These are phyloP conservation scores for Brachyhypopomus gauderio DNA, from an alignment of 2,113 vertebrate genomes.

Conservation along the genomic window DNA sequence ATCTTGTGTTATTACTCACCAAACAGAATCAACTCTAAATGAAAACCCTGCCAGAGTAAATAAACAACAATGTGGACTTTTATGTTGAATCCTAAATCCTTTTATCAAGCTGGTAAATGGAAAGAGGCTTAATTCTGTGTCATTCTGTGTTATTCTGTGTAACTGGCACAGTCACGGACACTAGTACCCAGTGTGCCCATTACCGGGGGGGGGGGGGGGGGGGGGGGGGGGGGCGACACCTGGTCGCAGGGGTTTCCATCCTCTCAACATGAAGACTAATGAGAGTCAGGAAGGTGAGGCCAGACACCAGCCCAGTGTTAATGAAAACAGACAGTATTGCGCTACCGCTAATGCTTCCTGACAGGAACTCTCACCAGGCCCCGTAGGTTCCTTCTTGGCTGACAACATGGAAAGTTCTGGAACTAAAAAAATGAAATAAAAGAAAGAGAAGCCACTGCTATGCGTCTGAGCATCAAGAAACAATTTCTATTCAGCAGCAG, in stretches of 20 bases:
- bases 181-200: constrained; percentile 6
- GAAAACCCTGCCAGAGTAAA: neutral
- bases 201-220: constrained; percentile 4
- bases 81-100: neutral
- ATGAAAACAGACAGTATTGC: constrained; percentile 42
- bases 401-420: constrained; percentile 22
- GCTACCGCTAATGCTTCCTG: constrained; percentile 45
- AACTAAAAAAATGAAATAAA: neutral
- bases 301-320: constrained; percentile 23
- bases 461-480: constrained; percentile 29
- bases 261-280: constrained; percentile 45
- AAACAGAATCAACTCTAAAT: neutral
- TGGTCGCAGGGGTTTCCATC: constrained; percentile 35
- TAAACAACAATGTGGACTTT: neutral
- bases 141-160: neutral
- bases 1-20: neutral
- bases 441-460: constrained; percentile 15
- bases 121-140: neutral
- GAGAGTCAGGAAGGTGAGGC: constrained; percentile 47
- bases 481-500: constrained; percentile 37
- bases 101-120: neutral
- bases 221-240: neutral
- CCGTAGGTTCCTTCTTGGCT: constrained; percentile 13
- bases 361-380: constrained; percentile 41
- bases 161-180: neutral